Conservation (phyloP, 2,113 vertebrate genomes). For the Panurus biarmicus region DNA sequence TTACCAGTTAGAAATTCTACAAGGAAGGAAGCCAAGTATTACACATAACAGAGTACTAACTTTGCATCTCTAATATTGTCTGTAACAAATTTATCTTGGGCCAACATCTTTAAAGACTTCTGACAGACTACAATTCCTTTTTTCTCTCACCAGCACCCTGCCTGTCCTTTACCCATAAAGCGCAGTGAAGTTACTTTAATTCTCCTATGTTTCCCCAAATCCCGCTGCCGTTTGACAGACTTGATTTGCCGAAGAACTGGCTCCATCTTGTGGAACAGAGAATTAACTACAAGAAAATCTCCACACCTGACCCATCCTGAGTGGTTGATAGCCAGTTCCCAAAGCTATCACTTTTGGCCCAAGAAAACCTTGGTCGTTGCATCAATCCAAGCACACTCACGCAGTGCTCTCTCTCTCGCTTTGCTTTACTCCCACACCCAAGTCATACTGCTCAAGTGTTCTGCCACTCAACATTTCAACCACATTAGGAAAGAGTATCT, state of each 20-base stretch:
- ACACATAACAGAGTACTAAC: background rate
- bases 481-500: background rate
- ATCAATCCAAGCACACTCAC: background rate
- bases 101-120: background rate
- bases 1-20: background rate
- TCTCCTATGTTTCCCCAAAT: background rate
- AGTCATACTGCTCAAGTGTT: background rate
- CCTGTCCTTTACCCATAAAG: background rate
- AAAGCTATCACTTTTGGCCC: background rate
- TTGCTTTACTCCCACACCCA: background rate
- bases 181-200: background rate
- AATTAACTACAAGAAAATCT: slow-evolving; percentile 6
- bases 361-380: background rate
- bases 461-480: background rate
- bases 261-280: slow-evolving; percentile 42
- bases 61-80: background rate
- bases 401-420: background rate
- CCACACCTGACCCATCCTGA: background rate
- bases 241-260: background rate
- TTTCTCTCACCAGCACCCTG: background rate
- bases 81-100: background rate
- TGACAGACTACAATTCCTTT: background rate
- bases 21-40: background rate
- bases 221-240: background rate
- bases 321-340: background rate